Base-by-base conservation (phyloP, 2,888 invertebrate species). In the Pristionchus japonicus region DNA sequence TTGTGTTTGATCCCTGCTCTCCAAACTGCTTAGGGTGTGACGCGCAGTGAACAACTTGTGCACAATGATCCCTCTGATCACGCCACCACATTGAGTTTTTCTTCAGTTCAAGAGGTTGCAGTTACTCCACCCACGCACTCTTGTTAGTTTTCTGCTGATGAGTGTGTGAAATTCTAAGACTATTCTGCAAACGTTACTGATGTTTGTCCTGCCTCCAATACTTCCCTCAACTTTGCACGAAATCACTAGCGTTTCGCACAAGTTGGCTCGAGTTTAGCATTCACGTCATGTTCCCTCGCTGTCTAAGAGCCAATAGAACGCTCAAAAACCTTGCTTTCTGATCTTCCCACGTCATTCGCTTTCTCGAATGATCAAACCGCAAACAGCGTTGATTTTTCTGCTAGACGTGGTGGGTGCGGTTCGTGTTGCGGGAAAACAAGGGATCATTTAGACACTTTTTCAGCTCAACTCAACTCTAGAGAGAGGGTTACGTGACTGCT, bases 241-340 rank as follows among this genome's bases (percentile, higher is more conserved):
- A 23, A 23, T 20, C 6, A 20, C 9, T n/a, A 20, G 57, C 57
- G 23, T 57, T 57, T n/a, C 3, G 7, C 57, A 57, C 57, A 57
- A 57, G 57, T 57, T 57, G 57, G 57, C 6, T n/a, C 23, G 23
- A n/a, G n/a, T 57, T 57, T 57, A 20, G 57, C 57, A 90, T 89
- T 67, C 90, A 89, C n/a, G 86, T 82, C 31, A 88, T 84, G 13
- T 85, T 77, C 9, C 11, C 57, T 27, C 89, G n/a, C 61, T 89
- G 86, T n/a, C n/a, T 57, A 9, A 57, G 23, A 23, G n/a, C 6
- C 57, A n/a, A 57, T 52, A 17, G 20, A 20, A 20, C 20, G 52
- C 23, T 17, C 23, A 23, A 20, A 17, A 17, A 20, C n/a, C 23
- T 57, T 13, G 13, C 17, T 37, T 70, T 37, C 31, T 34, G 37